phyloP scores from a whole-genome alignment of 2,888 invertebrate species.

The Lasioglossum vierecki region DNA sequence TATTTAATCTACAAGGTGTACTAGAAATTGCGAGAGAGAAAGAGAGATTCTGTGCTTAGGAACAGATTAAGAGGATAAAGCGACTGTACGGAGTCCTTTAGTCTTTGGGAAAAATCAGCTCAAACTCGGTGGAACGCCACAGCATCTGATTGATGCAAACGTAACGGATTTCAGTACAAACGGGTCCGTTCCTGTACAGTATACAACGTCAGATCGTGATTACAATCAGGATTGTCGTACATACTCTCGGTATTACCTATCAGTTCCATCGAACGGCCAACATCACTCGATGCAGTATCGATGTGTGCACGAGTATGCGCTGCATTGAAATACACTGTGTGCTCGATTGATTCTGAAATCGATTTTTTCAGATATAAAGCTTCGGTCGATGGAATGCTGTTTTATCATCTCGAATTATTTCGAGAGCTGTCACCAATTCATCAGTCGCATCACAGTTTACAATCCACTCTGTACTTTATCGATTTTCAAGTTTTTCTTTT shows the following conservation, averaged over 20 bases:
- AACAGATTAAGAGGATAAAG: not conserved
- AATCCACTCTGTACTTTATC: not conserved
- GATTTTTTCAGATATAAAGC: not conserved
- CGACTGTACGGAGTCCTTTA: no score
- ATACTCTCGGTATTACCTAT: constrained; percentile 1
- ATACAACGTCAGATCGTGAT: not conserved
- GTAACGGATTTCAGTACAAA: not conserved
- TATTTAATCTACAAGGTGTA: not conserved
- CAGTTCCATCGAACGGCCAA: constrained; percentile 4
- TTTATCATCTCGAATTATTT: not conserved
- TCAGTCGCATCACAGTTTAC: not conserved
- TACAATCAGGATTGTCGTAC: constrained; percentile 17
- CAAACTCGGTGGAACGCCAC: not conserved
- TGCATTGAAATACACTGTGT: not conserved
- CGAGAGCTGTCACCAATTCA: not conserved
- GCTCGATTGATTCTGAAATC: not conserved
- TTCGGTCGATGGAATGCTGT: not conserved
- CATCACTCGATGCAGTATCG: not conserved
- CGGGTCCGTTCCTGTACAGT: not conserved
- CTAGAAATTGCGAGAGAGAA: not conserved
- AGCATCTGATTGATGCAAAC: not conserved
- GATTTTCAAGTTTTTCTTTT: no score
- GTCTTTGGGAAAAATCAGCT: not conserved
- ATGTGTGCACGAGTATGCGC: not conserved
- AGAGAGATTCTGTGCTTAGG: not conserved